Conservation (phyloP, 2,113 vertebrate species). For the Tiliqua scincoides region DNA sequence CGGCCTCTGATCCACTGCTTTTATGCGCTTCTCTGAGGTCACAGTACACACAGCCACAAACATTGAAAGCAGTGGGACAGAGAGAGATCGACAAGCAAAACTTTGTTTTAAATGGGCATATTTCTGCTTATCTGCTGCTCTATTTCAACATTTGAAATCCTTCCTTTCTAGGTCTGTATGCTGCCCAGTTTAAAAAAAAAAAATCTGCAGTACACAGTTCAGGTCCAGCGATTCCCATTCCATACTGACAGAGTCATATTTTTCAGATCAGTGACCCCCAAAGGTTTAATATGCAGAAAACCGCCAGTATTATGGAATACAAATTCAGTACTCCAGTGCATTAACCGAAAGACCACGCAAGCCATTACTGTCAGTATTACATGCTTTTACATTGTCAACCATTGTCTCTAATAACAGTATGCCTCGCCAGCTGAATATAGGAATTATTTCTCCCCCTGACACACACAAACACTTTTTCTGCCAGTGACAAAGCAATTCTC, state of each 20-base stretch:
- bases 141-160: neutral
- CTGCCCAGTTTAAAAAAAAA: conserved; percentile 1
- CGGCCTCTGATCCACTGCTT: neutral
- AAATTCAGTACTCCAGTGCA: conserved; percentile 16
- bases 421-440: conserved; percentile 24
- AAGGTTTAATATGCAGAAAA: conserved; percentile 7
- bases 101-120: neutral
- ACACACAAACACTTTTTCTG: conserved; percentile 12
- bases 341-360: conserved; percentile 7
- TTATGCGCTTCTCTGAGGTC: neutral
- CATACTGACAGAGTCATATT: neutral
- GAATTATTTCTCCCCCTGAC: neutral
- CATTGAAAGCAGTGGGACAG: neutral
- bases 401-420: conserved; percentile 27
- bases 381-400: conserved; percentile 19
- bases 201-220: conserved; percentile 26
- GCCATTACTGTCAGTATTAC: neutral
- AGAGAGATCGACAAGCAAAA: conserved; percentile 7
- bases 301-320: neutral
- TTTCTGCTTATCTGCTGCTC: conserved; percentile 1
- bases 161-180: conserved; percentile 21
- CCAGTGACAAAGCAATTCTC: conserved; percentile 48
- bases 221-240: conserved; percentile 12
- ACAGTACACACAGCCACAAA: too few species aligned
- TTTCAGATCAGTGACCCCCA: conserved; percentile 29